Conservation (phyloP, 2,113 vertebrate species). For the Antechinus flavipes region DNA sequence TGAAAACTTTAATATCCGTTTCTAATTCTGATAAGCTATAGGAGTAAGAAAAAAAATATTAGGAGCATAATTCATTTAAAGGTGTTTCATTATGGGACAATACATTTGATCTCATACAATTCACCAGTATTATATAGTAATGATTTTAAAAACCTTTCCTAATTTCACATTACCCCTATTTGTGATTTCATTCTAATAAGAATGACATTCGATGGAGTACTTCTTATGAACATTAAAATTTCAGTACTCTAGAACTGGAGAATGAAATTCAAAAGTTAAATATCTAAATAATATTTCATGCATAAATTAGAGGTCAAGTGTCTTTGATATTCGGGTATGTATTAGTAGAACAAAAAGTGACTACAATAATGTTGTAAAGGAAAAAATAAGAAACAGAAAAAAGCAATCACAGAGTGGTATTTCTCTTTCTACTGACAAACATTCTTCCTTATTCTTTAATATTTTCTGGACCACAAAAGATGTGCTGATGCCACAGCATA, state of each 20-base stretch:
- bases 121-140: neutral
- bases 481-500: neutral
- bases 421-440: neutral
- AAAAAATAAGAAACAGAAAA: neutral
- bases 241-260: neutral
- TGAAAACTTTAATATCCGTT: slow-evolving; percentile 97
- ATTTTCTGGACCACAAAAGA: neutral
- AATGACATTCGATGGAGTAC: neutral
- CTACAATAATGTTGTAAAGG: neutral
- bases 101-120: neutral
- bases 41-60: slow-evolving; percentile 34
- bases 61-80: neutral
- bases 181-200: neutral
- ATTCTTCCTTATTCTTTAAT: neutral
- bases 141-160: neutral
- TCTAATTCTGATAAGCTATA: slow-evolving; percentile 96
- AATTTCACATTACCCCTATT: neutral
- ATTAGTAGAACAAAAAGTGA: neutral
- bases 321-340: neutral
- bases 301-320: neutral
- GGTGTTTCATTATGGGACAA: neutral
- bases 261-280: neutral
- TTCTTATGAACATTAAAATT: neutral
- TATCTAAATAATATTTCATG: neutral
- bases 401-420: neutral